Conservation (phyloP, 2,113 vertebrate genomes). For the Pelvicachromis taeniatus region DNA sequence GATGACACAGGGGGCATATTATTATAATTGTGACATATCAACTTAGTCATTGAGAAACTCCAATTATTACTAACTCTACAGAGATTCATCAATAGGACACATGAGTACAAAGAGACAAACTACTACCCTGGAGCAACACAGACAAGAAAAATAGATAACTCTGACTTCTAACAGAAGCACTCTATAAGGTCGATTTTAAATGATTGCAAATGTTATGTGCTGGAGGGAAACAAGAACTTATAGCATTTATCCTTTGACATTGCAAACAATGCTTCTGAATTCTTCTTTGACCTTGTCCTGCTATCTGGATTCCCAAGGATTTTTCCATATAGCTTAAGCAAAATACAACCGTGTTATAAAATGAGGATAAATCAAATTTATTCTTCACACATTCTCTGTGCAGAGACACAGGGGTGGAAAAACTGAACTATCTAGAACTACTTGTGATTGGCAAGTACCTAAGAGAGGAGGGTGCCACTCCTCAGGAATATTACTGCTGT, state of each 20-base stretch:
- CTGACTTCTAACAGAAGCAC: not conserved
- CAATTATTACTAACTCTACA: not conserved
- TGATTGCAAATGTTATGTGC: not conserved
- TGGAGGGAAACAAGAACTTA: not conserved
- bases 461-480: not conserved
- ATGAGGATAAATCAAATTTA: not conserved
- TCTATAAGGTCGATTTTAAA: not conserved
- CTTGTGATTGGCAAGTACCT: not conserved
- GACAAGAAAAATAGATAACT: not conserved
- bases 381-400: not conserved
- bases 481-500: not conserved
- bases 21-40: constrained; percentile 19
- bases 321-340: not conserved
- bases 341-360: not conserved
- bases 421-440: not conserved
- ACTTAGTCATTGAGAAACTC: constrained; percentile 4
- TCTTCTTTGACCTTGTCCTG: not conserved
- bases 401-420: not conserved
- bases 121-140: not conserved
- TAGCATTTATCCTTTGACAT: not conserved
- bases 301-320: not conserved
- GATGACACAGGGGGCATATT: not conserved
- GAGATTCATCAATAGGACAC: not conserved
- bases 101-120: not conserved
- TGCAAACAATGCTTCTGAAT: not conserved